Evolutionary conservation across 2,797 vertebrate species (phyloP).

Genomic region (Myotis vivesi): DNA sequence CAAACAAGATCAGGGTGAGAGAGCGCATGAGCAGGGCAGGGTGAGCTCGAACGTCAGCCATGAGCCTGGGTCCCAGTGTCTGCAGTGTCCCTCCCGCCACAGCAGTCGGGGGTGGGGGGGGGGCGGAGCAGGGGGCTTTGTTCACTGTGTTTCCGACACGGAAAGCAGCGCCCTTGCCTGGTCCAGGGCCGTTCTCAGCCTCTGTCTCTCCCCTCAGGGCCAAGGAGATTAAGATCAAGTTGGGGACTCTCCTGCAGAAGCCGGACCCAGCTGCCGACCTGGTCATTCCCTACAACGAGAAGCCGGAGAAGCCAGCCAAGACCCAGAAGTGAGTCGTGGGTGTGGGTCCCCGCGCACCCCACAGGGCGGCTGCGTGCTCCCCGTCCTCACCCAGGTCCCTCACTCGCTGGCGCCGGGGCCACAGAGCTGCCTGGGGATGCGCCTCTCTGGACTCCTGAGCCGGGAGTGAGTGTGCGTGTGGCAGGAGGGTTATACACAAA

Average conservation of each 20-base stretch:
- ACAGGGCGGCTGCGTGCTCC: too few species aligned
- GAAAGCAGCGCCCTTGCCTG: not conserved
- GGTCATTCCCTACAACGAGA: conserved; percentile 94
- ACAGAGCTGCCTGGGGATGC: too few species aligned
- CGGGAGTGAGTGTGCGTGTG: too few species aligned
- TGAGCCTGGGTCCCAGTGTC: not conserved
- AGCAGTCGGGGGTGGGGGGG: too few species aligned
- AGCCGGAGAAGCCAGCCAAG: conserved; percentile 92
- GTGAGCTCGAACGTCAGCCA: too few species aligned
- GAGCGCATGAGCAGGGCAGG: too few species aligned
- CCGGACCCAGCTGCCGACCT: conserved; percentile 92
- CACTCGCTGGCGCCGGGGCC: too few species aligned
- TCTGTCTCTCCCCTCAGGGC: conserved; percentile 86
- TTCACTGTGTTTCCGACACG: not conserved
- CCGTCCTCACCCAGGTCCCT: too few species aligned
- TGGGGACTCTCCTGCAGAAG: conserved; percentile 96
- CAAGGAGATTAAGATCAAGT: conserved; percentile 96
- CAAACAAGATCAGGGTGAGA: not conserved
- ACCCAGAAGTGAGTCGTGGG: conserved; percentile 90
- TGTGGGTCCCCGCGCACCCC: not conserved
- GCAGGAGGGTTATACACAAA: too few species aligned
- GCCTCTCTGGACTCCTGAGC: too few species aligned
- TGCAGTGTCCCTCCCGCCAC: not conserved
- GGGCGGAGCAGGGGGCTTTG: not conserved
- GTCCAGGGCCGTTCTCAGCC: not conserved